Evolutionary conservation across 1,140 invertebrate genomes (phyloP).

Genomic region (Lepidostoma basale): DNA sequence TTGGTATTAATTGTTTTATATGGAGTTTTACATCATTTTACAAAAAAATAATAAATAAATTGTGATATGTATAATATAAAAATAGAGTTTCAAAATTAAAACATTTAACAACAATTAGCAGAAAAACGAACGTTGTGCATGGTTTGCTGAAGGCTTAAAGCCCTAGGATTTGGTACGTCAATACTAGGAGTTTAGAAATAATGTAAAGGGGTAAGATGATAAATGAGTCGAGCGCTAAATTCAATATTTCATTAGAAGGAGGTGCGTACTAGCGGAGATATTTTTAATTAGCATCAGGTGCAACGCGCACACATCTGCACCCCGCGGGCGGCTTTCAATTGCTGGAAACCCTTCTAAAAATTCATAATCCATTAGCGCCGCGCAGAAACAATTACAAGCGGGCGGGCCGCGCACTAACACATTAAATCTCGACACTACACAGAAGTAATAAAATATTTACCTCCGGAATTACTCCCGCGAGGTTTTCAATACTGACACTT

Average conservation of each 20-base stretch:
- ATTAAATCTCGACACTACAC: slow-evolving; percentile 47
- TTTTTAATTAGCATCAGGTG: slow-evolving; percentile 30
- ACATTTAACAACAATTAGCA: no score
- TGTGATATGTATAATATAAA: no score
- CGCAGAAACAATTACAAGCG: slow-evolving; percentile 39
- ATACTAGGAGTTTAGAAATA: no score
- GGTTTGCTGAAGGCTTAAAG: no score
- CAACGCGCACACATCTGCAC: slow-evolving; percentile 17
- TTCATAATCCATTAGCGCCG: slow-evolving; percentile 46
- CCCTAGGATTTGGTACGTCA: no score
- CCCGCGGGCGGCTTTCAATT: slow-evolving; percentile 37
- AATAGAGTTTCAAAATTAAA: no score
- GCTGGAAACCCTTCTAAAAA: slow-evolving; percentile 42
- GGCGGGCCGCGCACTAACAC: slow-evolving; percentile 40
- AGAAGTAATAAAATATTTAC: slow-evolving; percentile 48
- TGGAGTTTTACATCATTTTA: no score
- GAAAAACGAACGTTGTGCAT: no score
- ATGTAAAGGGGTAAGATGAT: slow-evolving; percentile 9
- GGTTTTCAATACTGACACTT: slow-evolving; percentile 47
- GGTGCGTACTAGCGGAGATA: slow-evolving; percentile 15
- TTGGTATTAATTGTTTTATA: no score
- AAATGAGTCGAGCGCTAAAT: background rate
- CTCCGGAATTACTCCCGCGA: slow-evolving; percentile 46
- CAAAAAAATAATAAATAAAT: no score
- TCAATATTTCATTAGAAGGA: slow-evolving; percentile 14